A percentile compares a stretch with the other conserved stretches of the same genome.
Conservation (phyloP, 1,140 invertebrate genomes). For the Drosophila carrolli region DNA sequence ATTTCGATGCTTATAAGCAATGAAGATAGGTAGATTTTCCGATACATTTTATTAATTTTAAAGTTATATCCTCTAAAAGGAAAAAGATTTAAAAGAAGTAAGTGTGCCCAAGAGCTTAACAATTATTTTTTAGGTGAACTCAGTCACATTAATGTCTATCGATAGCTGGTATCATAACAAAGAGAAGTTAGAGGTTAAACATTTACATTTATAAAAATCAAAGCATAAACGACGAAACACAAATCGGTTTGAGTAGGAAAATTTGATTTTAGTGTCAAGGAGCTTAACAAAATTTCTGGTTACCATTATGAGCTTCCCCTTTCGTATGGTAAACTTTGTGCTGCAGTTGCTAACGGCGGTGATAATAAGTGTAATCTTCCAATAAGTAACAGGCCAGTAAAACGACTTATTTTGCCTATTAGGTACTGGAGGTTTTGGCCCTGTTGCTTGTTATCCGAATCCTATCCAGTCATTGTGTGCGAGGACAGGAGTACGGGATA, state of each 20-base stretch:
- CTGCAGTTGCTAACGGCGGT: constrained; percentile 47
- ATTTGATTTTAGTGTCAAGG: constrained; percentile 64
- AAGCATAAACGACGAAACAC: background rate
- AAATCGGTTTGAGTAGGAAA: background rate
- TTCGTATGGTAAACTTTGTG: constrained; percentile 39
- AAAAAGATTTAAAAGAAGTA: background rate
- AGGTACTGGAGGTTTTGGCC: constrained; percentile 47
- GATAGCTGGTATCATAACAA: too few species aligned
- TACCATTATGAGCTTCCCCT: constrained; percentile 27
- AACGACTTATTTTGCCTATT: background rate
- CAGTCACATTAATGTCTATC: background rate
- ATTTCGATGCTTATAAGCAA: too few species aligned
- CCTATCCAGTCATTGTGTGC: constrained; percentile 44
- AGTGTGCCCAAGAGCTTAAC: background rate
- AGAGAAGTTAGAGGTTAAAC: too few species aligned
- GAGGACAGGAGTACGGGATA: constrained; percentile 48
- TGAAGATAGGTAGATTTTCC: too few species aligned
- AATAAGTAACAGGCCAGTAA: background rate
- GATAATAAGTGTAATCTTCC: constrained; percentile 11
- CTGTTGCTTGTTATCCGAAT: constrained; percentile 21
- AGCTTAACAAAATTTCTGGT: constrained; percentile 24
- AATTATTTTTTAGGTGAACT: background rate
- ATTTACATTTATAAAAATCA: background rate
- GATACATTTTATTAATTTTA: too few species aligned
- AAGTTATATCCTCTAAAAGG: too few species aligned